Conservation (phyloP, 2,888 invertebrate species). For the Merodon equestris region DNA sequence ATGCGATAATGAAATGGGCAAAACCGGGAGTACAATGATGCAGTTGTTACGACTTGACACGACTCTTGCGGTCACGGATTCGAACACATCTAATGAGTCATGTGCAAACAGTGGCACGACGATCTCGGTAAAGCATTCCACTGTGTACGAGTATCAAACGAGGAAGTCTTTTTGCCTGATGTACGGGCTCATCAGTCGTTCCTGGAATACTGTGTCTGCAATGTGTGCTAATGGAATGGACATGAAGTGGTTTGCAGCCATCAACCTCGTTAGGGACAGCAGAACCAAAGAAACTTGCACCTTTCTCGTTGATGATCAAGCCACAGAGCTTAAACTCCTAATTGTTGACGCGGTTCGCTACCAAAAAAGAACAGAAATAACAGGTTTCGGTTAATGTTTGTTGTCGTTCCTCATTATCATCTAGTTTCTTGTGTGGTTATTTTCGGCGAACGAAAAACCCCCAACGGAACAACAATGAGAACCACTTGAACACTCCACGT, state of each 20-base stretch:
- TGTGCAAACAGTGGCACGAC: conserved; percentile 50
- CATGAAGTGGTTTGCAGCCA: conserved; percentile 13
- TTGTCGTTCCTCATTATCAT: conserved; percentile 14
- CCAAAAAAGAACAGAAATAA: conserved; percentile 6
- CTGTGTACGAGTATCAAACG: conserved; percentile 15
- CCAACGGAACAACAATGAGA: not conserved
- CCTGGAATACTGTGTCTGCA: no score
- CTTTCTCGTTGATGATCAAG: no score
- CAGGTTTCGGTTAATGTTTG: conserved; percentile 34
- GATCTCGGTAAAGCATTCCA: conserved; percentile 41
- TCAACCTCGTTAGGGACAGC: conserved; percentile 35
- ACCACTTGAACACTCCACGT: conserved; percentile 8
- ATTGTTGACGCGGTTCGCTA: conserved; percentile 11
- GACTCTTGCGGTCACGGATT: conserved; percentile 28
- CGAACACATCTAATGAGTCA: conserved; percentile 37
- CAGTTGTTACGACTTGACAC: conserved; percentile 25
- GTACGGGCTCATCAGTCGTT: no score
- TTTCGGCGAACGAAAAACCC: conserved; percentile 3
- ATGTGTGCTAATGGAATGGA: no score
- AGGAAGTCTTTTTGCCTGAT: conserved; percentile 31
- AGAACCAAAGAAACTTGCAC: conserved; percentile 7
- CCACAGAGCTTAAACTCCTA: conserved; percentile 9
- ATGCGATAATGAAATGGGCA: not conserved
- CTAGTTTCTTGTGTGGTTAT: not conserved
- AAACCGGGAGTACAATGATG: conserved; percentile 20